Base-by-base conservation (phyloP, 1,140 invertebrate species). In the Mylabris phalerata region DNA sequence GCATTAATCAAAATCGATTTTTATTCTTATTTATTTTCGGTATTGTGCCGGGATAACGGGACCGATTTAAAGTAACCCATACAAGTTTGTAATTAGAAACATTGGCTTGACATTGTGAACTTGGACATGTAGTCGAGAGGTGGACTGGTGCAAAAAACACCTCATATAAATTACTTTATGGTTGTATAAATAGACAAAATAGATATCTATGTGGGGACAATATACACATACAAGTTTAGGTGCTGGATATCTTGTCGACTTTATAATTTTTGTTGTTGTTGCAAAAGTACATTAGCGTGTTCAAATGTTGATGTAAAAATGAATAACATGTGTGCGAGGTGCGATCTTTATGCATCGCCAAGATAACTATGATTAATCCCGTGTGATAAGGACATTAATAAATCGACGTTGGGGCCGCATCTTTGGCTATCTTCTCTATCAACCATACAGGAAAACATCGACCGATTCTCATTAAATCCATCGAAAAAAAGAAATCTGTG, bases 281-380 rank as follows among this genome's bases (percentile, higher is more conserved):
- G n/a, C n/a, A 61, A 57, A 63, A 67, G 65, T 67, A 67, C 65
- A 65, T 67, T 67, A 67, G 50, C 65, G 59, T 67, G 65, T 67
- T 67, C 51, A 25, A 43, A 48, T 19, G 32, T 47, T 52, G 19
- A 49, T 59, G 56, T 64, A 67, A 67, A 67, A 67, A 67, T 62
- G 26, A n/a, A 48, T 13, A 63, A 65, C 63, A 63, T 65, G 61
- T 63, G 64, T 67, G 65, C 47, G 43, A 65, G 63, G 65, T 67
- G 65, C 63, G 65, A 67, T 67, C 57, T 62, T 58, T 61, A 51
- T 65, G 65, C 65, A 61, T 32, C 32, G 7, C 48, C 57, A 41
- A 59, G 61, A 63, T 61, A 65, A 63, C 63, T 67, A 65, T 67
- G 65, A 65, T 67, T 67, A 67, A 67, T 67, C 44, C 61, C 41